Evolutionary conservation across 2,113 vertebrate genomes (phyloP).

Genomic region (Muntiacus muntjak): DNA sequence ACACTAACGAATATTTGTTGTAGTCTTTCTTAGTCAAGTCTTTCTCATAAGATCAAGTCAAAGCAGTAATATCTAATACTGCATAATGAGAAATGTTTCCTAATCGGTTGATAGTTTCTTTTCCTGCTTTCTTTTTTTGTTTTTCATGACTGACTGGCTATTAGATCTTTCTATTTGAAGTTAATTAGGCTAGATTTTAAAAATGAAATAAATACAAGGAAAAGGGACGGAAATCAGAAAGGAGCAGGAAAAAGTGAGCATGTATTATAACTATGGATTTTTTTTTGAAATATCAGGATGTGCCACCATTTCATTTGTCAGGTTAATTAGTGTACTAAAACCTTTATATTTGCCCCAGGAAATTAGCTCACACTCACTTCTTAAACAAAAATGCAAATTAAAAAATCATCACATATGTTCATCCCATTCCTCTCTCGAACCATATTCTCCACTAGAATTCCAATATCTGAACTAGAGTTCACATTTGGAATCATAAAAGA

Average conservation of each 20-base stretch:
- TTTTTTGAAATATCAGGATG: background rate
- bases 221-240: background rate
- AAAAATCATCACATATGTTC: background rate
- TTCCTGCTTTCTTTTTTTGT: background rate
- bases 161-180: background rate
- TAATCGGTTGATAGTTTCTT: background rate
- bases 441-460: background rate
- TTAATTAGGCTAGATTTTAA: background rate
- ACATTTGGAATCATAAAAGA: background rate
- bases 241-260: background rate
- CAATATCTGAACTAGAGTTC: background rate
- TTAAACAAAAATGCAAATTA: background rate
- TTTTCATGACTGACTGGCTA: constrained; percentile 18
- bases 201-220: constrained; percentile 10
- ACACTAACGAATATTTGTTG: constrained; percentile 58
- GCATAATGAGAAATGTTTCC: constrained; percentile 38
- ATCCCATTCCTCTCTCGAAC: background rate
- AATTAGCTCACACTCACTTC: background rate
- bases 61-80: constrained; percentile 54
- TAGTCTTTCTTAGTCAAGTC: constrained; percentile 52
- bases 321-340: background rate
- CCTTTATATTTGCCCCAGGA: background rate
- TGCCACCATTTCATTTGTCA: background rate
- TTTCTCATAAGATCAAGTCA: constrained; percentile 59
- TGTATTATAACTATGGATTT: background rate